Percentiles rank a stretch among this genome's conserved stretches.
phyloP scores from a whole-genome alignment of 92 coral and sea anemone genomes.

The Porites divaricata region DNA sequence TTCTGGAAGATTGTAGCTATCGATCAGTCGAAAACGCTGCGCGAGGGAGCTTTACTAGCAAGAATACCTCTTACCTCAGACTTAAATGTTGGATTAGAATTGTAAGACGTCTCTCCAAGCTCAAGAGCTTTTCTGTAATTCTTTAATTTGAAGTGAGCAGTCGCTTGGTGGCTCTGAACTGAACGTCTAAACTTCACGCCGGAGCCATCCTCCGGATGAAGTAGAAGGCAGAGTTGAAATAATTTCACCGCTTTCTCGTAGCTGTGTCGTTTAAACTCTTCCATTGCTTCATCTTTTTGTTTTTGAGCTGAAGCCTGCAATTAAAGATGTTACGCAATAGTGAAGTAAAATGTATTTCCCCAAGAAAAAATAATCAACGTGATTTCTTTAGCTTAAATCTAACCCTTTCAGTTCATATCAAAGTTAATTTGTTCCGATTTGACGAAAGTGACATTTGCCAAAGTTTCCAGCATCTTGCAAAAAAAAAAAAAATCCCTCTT shows the following conservation, averaged over 20 bases:
- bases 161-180: constrained; percentile 1
- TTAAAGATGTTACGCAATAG: neutral
- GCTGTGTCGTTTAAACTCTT: neutral
- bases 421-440: too few species aligned
- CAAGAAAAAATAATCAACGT: too few species aligned
- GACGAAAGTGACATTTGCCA: too few species aligned
- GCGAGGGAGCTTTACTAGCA: too few species aligned
- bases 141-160: constrained; percentile 2
- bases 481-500: too few species aligned
- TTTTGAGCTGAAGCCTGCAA: neutral
- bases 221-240: constrained; percentile 7
- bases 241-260: constrained; percentile 12
- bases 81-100: neutral
- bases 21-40: too few species aligned
- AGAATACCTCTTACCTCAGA: neutral
- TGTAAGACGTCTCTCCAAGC: neutral
- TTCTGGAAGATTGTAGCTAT: too few species aligned
- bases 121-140: neutral
- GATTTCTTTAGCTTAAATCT: too few species aligned
- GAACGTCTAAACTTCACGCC: constrained; percentile 5
- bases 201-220: neutral
- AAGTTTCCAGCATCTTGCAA: too few species aligned
- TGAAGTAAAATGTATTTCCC: too few species aligned
- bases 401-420: too few species aligned
- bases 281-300: constrained; percentile 5